These are phyloP conservation scores for Etheostoma perlongum DNA, from an alignment of 2,797 vertebrate genomes.

Conservation along the genomic window DNA sequence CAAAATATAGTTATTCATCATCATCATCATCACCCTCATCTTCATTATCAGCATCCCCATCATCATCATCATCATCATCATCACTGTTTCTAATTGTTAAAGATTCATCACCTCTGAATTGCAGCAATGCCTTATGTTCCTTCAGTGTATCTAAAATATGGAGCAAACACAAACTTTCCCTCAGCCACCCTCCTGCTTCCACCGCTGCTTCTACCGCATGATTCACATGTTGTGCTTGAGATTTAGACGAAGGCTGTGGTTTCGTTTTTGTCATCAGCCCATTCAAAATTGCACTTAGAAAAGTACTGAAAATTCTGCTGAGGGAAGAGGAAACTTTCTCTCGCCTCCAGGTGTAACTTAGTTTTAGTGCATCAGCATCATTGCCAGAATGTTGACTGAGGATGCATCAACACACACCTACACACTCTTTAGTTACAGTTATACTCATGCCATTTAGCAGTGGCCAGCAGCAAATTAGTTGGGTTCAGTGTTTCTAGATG, in stretches of 20 bases:
- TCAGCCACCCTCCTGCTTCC: not conserved
- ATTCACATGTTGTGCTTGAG: not conserved
- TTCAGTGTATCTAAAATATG: not conserved
- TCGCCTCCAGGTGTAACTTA: conserved; percentile 45
- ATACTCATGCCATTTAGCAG: not conserved
- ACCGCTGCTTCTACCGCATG: not conserved
- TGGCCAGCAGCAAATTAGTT: not conserved
- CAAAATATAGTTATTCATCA: too few relatives aligned
- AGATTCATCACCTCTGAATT: too few relatives aligned
- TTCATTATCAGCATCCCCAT: too few relatives aligned
- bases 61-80: too few relatives aligned
- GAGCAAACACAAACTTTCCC: conserved; percentile 47
- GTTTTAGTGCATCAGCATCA: conserved; percentile 37
- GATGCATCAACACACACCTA: conserved; percentile 57
- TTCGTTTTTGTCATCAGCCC: not conserved
- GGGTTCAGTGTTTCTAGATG: not conserved
- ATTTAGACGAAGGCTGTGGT: not conserved
- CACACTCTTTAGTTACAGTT: conserved; percentile 32
- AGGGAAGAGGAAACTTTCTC: conserved; percentile 40
- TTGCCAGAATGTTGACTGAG: conserved; percentile 31
- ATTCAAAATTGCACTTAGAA: conserved; percentile 26
- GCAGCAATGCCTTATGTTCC: too few relatives aligned
- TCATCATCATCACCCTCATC: too few relatives aligned
- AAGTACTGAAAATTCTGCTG: conserved; percentile 31
- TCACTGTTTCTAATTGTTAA: too few relatives aligned